These are phyloP conservation scores for Osmerus eperlanus DNA, from an alignment of 2,113 vertebrate genomes.

Conservation along the genomic window DNA sequence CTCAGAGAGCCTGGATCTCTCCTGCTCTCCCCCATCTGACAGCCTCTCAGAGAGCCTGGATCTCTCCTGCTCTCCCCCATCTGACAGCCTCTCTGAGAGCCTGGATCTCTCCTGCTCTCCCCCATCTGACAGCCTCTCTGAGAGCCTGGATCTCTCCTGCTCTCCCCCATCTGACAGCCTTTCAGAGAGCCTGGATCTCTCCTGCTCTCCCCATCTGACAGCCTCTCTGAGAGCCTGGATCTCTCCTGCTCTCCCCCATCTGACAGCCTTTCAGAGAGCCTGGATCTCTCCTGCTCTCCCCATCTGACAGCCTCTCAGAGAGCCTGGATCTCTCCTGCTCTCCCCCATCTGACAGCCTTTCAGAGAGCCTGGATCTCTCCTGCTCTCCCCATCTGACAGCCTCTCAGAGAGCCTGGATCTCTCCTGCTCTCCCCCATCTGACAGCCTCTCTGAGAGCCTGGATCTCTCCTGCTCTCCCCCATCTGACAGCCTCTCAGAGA, in stretches of 20 bases:
- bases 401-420: not conserved
- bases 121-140: too few relatives aligned
- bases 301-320: constrained; percentile 25
- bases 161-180: constrained; percentile 17
- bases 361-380: too few relatives aligned
- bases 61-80: constrained; percentile 37
- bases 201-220: constrained; percentile 32
- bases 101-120: too few relatives aligned
- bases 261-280: constrained; percentile 8
- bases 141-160: not conserved
- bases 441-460: constrained; percentile 14
- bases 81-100: constrained; percentile 18
- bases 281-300: too few relatives aligned
- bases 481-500: constrained; percentile 30
- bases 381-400: too few relatives aligned
- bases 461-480: constrained; percentile 26
- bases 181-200: constrained; percentile 1
- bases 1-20: constrained; percentile 28
- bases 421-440: constrained; percentile 1
- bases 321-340: constrained; percentile 20
- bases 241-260: constrained; percentile 14
- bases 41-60: constrained; percentile 6
- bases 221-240: constrained; percentile 20
- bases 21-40: constrained; percentile 18
- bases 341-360: constrained; percentile 36